phyloP scores from a whole-genome alignment of 2,797 vertebrate species.

The Esox masquinongy region DNA sequence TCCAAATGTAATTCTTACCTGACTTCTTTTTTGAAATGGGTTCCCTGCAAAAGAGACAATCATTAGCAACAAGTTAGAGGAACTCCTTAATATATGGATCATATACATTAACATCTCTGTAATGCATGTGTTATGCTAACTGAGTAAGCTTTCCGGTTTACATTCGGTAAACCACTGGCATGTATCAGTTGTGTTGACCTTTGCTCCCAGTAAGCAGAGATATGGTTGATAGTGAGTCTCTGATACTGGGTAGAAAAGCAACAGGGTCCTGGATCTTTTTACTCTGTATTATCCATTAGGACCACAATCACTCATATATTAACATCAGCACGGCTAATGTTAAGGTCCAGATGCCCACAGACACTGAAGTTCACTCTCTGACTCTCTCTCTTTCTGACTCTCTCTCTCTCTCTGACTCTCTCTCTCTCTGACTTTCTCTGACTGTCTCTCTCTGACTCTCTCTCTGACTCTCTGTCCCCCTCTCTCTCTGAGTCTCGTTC shows the following conservation, averaged over 20 bases:
- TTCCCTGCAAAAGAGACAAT: conserved; percentile 79
- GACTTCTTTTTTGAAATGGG: conserved; percentile 91
- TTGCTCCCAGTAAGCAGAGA: conserved; percentile 5
- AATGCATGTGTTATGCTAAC: conserved; percentile 11
- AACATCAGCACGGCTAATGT: conserved; percentile 45
- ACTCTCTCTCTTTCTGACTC: background rate
- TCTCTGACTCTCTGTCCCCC: background rate
- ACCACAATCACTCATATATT: conserved; percentile 52
- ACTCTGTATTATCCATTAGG: conserved; percentile 61
- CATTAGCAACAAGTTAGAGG: background rate
- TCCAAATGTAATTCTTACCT: conserved; percentile 77
- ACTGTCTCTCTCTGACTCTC: background rate
- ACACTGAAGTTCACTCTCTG: conserved; percentile 16
- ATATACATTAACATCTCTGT: background rate
- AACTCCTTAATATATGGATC: background rate
- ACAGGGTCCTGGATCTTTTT: conserved; percentile 54
- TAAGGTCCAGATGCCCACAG: conserved; percentile 50
- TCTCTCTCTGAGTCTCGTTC: background rate
- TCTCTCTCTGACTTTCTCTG: background rate
- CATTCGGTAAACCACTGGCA: background rate
- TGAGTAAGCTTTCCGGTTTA: background rate
- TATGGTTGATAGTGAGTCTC: conserved; percentile 25
- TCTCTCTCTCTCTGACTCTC: conserved; percentile 4
- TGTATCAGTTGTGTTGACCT: background rate
- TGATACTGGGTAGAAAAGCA: conserved; percentile 35